Evolutionary conservation across 2,113 vertebrate species (phyloP), one percentile per base, ranked within the genome.

Genomic region (Sapajus apella): DNA sequence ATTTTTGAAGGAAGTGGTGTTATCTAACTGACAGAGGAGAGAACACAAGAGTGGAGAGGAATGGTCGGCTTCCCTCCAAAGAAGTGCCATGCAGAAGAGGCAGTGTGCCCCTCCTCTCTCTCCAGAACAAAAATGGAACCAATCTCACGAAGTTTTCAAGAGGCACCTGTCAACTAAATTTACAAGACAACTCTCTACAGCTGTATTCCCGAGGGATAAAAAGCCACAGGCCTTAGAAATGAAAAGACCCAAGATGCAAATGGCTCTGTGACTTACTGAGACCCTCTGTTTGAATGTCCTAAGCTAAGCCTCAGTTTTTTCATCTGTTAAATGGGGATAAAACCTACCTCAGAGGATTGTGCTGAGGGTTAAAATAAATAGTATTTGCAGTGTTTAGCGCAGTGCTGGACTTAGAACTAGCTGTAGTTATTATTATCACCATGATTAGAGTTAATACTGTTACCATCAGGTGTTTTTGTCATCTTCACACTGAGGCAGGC

Each of bases 1-100:
- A 35, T 1, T 12, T 32, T 21, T 14, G 56, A 55, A 70, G 56
- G 45, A 25, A 8, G 30, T 3, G 6, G 21, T 17, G 2, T 40
- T 3, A 0, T 11, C 35, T 40, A 1, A 20, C 11, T 3, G 11
- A 47, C 25, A 68, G 16, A 16, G 30, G 50, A 20, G 8, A 73
- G 32, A 35, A 27, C 7, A 1, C 0, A 27, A 66, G 52, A 84
- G 37, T 1, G 56, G 77, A 9, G 25, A 21, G 32, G n/a, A 32
- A 77, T 2, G 3, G 8, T 23, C 27, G 14, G 27, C 18, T 8
- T 16, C 70, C 13, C n/a, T 27, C 0, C 10, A 35, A 47, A n/a
- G n/a, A 35, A 27, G 10, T 6, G 0, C 12, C 56, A 5, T 3
- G 27, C 8, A 35, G 66, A 32, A 52, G 25, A 58, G 8, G 20